These are phyloP conservation scores for Thymallus thymallus DNA, from an alignment of 2,113 vertebrate species.

Conservation along the genomic window DNA sequence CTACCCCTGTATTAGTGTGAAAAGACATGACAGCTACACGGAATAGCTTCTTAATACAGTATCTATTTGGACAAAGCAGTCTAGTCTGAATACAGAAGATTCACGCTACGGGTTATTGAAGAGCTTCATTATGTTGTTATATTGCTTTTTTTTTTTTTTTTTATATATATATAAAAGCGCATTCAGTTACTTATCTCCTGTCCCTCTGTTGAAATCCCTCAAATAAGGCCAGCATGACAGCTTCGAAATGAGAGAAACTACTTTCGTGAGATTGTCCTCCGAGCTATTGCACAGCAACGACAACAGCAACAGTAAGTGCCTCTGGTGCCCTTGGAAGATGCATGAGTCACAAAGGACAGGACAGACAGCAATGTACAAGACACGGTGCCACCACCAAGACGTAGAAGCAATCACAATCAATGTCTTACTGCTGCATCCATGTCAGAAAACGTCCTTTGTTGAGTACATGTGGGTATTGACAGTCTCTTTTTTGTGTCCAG, in stretches of 20 bases:
- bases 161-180: background rate
- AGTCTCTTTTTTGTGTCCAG: too few relatives aligned
- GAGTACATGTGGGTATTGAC: too few relatives aligned
- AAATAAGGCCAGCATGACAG: conserved; percentile 22
- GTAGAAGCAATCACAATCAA: conserved; percentile 57
- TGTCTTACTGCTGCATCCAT: conserved; percentile 23
- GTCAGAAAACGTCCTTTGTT: conserved; percentile 23
- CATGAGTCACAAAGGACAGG: conserved; percentile 51
- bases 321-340: conserved; percentile 35
- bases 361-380: conserved; percentile 36
- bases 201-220: background rate
- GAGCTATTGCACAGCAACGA: conserved; percentile 25
- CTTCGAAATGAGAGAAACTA: conserved; percentile 15
- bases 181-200: conserved; percentile 9
- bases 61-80: conserved; percentile 12
- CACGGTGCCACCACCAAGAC: conserved; percentile 26
- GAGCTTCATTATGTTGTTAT: background rate
- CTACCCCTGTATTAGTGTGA: background rate
- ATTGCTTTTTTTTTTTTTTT: too few relatives aligned
- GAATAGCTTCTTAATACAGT: background rate
- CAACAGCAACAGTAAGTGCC: conserved; percentile 22
- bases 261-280: conserved; percentile 32
- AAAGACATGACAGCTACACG: background rate
- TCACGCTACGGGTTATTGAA: background rate
- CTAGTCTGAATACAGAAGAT: conserved; percentile 13